Evolutionary conservation across 2,888 invertebrate species (phyloP).

Genomic region (Chrysomela aeneicollis): DNA sequence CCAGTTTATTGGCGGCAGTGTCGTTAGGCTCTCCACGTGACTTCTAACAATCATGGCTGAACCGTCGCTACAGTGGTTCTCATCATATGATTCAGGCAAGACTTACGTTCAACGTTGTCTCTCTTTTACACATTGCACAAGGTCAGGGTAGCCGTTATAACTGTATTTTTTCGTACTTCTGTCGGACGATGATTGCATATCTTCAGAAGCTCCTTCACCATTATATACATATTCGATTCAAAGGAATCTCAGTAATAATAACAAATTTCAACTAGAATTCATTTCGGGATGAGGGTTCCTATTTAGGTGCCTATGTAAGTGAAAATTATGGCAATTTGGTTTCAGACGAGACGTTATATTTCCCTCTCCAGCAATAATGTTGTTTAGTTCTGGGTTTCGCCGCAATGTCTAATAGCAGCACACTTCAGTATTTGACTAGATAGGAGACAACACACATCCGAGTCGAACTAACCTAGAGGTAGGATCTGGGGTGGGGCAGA

Average conservation of each 20-base stretch:
- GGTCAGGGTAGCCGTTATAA: neutral
- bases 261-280: no score
- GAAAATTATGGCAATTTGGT: no score
- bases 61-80: slow-evolving; percentile 40
- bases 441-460: neutral
- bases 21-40: slow-evolving; percentile 57
- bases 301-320: no score
- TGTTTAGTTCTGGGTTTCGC: neutral
- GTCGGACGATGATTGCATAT: no score
- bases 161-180: neutral
- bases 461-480: no score
- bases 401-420: neutral
- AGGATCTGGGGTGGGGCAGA: no score
- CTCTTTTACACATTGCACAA: slow-evolving; percentile 26
- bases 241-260: no score
- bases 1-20: slow-evolving; percentile 53
- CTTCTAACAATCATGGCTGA: slow-evolving; percentile 58
- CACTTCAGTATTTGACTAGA: neutral
- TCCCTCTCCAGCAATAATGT: neutral
- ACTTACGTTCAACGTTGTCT: slow-evolving; percentile 42
- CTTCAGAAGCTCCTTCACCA: no score
- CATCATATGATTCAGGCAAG: slow-evolving; percentile 43
- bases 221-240: no score
- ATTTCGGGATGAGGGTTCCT: no score
- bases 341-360: neutral